Evolutionary conservation across 2,113 vertebrate species (phyloP), one percentile per base, ranked within the genome.

Genomic region (Austrofundulus limnaeus): DNA sequence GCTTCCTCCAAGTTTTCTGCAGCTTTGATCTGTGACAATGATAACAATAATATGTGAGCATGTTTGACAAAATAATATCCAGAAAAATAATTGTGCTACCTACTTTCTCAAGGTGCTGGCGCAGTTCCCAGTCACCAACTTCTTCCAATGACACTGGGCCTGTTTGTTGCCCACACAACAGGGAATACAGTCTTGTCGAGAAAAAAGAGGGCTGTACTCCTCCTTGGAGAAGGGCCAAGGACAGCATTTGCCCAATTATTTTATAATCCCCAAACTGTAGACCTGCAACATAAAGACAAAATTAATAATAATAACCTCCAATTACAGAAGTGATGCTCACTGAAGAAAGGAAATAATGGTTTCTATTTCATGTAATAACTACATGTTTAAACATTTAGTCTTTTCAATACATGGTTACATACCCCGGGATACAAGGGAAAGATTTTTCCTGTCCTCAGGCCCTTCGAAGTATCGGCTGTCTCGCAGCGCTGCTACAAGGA

Each of bases 131-230:
- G 49, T 52, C 25, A 3, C 50, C 50, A 52, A 52, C 50, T 6
- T 52, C 50, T 7, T 52, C 50, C 6, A 52, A 6, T n/a, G 25
- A 31, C 3, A 52, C 50, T 52, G 50, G 50, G 50, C 25, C 25
- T 31, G 50, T 52, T 52, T 52, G 50, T 52, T 52, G 50, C 25
- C 1, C 13, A 34, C 50, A 52, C 50, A 34, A n/a, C 49, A 51
- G 15, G 23, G 49, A 12, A 51, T 51, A 51, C 23, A 51, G 23
- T 13, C 49, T 51, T 51, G 13, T 2, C 0, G 49, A 51, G 13
- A 51, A 51, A 51, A 51, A 51, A 17, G 49, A 51, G 49, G 49
- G 46, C 48, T 16, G 48, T 16, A 50, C 48, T 50, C 48, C 48
- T 24, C 48, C 25, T 52, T 52, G 50, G 50, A 52, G 50, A 34